Base-by-base conservation (phyloP, 2,797 vertebrate species). In the Acipenser transmontanus region DNA sequence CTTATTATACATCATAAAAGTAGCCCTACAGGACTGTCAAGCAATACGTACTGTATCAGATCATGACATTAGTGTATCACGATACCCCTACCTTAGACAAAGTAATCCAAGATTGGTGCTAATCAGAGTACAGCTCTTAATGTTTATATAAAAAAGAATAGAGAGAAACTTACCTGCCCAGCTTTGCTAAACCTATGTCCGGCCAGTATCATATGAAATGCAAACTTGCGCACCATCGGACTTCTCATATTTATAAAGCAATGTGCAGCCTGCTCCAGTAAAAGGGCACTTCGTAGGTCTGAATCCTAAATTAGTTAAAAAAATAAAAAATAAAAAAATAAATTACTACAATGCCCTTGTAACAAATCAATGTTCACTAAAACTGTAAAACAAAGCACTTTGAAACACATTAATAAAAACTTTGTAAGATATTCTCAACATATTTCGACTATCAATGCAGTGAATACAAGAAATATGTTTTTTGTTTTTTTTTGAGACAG, bases 141-240 rank as follows among this genome's bases (percentile, higher is more conserved):
- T 34, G 9, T 57, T 66, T 47, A 57, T 54, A 14, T 71, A 68
- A 34, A 34, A 34, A 34, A 34, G 34, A 34, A 34, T 34, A 34
- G 34, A 34, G 34, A 34, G 34, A 8, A 13, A 72, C 86, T 86
- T 75, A 99, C 97, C 91, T 99, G 97, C 52, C 93, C 95, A 62
- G 97, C 95, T 91, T 99, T 99, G 85, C 95, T 96, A 84, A 94
- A 99, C 13, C 97, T 91, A 80, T 99, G 97, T 59, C 97, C 97
- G 66, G 97, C 94, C 76, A 99, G 9, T 79, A 99, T 98, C 97
- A 99, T 98, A 66, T 99, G 95, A 86, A 99, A 99, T 0, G 97
- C 96, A 57, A 98, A 99, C 78, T 99, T 99, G 69, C 96, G 93
- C 80, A 98, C 93, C 96, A 99, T 98, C 5, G 96, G 96, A 71